Percentiles rank a stretch among this genome's conserved stretches.
Evolutionary conservation across 2,888 invertebrate species (phyloP).

Genomic region (Drosophila niveifrons): DNA sequence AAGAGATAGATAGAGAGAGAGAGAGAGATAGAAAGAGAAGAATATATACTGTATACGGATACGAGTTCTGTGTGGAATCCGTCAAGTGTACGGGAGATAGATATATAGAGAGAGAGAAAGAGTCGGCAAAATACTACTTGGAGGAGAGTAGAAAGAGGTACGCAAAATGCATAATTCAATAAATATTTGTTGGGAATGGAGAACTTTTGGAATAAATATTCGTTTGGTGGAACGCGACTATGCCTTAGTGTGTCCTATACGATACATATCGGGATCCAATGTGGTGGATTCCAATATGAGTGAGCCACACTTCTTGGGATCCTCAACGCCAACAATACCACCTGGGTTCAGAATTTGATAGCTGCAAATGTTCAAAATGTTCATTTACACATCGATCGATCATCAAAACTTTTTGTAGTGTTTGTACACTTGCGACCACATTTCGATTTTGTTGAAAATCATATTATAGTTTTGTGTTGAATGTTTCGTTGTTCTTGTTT

Average conservation of each 20-base stretch:
- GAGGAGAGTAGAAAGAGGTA: slow-evolving; percentile 50
- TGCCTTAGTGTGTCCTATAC: slow-evolving; percentile 99
- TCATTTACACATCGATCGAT: slow-evolving; percentile 22
- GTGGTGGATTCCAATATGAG: slow-evolving; percentile 89
- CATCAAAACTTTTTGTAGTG: not conserved
- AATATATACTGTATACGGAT: slow-evolving; percentile 57
- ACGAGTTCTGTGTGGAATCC: slow-evolving; percentile 67
- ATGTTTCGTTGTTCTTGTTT: slow-evolving; percentile 31
- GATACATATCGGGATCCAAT: slow-evolving; percentile 96
- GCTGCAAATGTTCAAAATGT: slow-evolving; percentile 87
- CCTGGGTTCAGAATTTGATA: slow-evolving; percentile 99
- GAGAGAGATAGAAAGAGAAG: slow-evolving; percentile 29
- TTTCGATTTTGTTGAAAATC: not conserved
- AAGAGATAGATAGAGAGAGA: slow-evolving; percentile 26
- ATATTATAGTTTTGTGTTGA: slow-evolving; percentile 10
- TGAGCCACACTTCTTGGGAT: slow-evolving; percentile 89
- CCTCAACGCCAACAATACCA: slow-evolving; percentile 91
- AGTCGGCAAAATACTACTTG: slow-evolving; percentile 59
- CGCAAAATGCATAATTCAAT: slow-evolving; percentile 63
- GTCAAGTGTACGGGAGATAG: slow-evolving; percentile 65
- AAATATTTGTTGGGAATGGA: slow-evolving; percentile 28
- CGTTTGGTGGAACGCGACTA: slow-evolving; percentile 77
- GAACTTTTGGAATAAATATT: slow-evolving; percentile 16
- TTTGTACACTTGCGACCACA: slow-evolving; percentile 53
- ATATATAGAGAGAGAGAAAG: slow-evolving; percentile 26